phyloP scores from a whole-genome alignment of 2,797 vertebrate genomes.

The Girardinus metallicus region DNA sequence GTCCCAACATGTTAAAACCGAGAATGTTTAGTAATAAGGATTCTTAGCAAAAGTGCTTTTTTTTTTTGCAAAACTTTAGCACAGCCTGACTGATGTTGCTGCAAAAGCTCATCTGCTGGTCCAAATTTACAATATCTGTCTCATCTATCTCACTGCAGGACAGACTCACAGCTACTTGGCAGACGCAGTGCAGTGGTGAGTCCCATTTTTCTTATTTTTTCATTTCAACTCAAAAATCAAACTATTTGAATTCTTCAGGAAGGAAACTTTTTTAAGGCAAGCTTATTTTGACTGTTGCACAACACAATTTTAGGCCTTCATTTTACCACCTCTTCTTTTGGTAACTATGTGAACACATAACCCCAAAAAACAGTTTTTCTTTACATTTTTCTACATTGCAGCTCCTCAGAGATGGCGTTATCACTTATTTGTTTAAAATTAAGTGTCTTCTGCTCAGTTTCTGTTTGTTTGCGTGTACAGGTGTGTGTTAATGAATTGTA shows the following conservation, averaged over 20 bases:
- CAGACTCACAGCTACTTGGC: neutral
- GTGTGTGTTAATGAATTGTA: slow-evolving; percentile 1
- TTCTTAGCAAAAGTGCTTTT: neutral
- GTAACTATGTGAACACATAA: neutral
- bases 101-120: slow-evolving; percentile 13
- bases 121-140: slow-evolving; percentile 16
- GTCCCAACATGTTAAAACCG: neutral
- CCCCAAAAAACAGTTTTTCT: neutral
- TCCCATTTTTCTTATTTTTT: neutral
- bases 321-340: neutral
- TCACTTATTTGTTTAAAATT: neutral
- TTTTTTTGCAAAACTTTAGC: neutral
- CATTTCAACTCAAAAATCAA: neutral
- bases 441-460: neutral
- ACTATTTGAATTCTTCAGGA: neutral
- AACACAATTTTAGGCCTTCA: neutral
- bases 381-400: neutral
- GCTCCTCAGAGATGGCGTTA: neutral
- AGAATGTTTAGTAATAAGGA: neutral
- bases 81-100: neutral
- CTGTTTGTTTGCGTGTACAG: neutral
- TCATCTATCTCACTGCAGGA: slow-evolving; percentile 18
- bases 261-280: too few relatives aligned
- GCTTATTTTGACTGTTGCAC: neutral
- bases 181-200: slow-evolving; percentile 2